Base-by-base conservation (phyloP, 1,140 invertebrate species). In the Triops cancriformis region DNA sequence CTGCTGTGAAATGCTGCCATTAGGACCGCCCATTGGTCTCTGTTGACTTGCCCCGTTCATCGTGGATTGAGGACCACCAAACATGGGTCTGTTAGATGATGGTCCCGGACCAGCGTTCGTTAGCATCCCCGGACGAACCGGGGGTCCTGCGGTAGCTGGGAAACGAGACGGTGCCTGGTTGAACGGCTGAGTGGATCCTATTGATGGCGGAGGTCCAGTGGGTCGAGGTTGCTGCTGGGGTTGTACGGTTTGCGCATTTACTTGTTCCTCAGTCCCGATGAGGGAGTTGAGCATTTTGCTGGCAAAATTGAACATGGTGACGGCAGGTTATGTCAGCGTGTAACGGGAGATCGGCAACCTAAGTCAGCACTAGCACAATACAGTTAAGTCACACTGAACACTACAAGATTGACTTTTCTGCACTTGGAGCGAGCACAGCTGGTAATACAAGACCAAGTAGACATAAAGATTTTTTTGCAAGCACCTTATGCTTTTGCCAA, bases 261-360 rank as follows among this genome's bases (percentile, higher is more conserved):
- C 75, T 41, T 78, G 75, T 72, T 85, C 83, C 41, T 82, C 84
- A 72, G 82, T 83, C 74, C 85, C 84, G 79, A 86, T 85, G 18
- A 86, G 83, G 80, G 83, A 84, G 79, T 86, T 86, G 77, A 86
- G 81, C 83, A 86, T 85, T 80, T 86, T 86, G 79, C 82, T 85
- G 9, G 85, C 85, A 79, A 85, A 85, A 80, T 83, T 85, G 79
- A 86, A 84, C 85, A 86, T 86, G 77, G 74, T 80, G 76, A 28
- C 73, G 72, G 27, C 42, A 23, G 51, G 51, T 64, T 64, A 18
- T 23, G 14, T 23, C 51, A 18, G 0, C 18, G 9, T 64, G 3
- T 6, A 64, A n/a, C 14, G 51, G 14, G 51, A 64, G 51, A 64
- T 18, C 14, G 18, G 6, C 51, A n/a, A n/a, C 23, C 51, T 23